Evolutionary conservation across 2,888 invertebrate species (phyloP).

Genomic region (Lochmaea capreae): DNA sequence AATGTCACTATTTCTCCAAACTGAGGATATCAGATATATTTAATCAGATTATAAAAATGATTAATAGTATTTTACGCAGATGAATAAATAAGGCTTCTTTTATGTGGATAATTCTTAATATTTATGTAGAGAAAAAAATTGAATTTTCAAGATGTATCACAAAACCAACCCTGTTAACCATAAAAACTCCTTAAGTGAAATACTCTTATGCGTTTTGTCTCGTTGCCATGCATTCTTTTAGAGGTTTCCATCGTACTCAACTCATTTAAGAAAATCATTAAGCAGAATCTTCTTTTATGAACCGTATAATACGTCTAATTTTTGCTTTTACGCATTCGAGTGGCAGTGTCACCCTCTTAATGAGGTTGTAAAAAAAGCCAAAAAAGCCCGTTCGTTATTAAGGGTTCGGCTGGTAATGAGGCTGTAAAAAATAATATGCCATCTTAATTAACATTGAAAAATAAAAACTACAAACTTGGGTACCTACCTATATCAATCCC

Average conservation of each 20-base stretch:
- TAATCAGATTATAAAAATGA: slow-evolving; percentile 14
- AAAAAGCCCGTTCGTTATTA: slow-evolving; percentile 43
- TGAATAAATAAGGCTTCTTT: not conserved
- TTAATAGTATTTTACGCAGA: not conserved
- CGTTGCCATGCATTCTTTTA: slow-evolving; percentile 27
- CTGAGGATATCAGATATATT: slow-evolving; percentile 14
- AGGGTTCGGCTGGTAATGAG: slow-evolving; percentile 49
- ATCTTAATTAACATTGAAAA: slow-evolving; percentile 50
- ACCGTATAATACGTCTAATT: slow-evolving; percentile 41
- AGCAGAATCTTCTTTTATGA: slow-evolving; percentile 42
- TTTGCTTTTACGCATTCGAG: slow-evolving; percentile 44
- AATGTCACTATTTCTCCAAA: slow-evolving; percentile 25
- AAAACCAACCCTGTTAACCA: slow-evolving; percentile 17
- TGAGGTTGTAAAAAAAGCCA: slow-evolving; percentile 41
- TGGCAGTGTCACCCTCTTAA: slow-evolving; percentile 47
- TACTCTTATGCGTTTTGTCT: slow-evolving; percentile 28
- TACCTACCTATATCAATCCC: slow-evolving; percentile 44
- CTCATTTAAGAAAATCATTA: slow-evolving; percentile 40
- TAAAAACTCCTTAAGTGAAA: slow-evolving; percentile 32
- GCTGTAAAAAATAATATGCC: slow-evolving; percentile 52
- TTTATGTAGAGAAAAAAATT: not conserved
- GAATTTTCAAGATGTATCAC: not conserved
- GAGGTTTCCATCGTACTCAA: slow-evolving; percentile 23
- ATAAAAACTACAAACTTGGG: slow-evolving; percentile 45
- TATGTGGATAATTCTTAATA: no score